A percentile compares a stretch with the other conserved stretches of the same genome.
Conservation (phyloP, 2,113 vertebrate genomes). For the Dinomys branickii region DNA sequence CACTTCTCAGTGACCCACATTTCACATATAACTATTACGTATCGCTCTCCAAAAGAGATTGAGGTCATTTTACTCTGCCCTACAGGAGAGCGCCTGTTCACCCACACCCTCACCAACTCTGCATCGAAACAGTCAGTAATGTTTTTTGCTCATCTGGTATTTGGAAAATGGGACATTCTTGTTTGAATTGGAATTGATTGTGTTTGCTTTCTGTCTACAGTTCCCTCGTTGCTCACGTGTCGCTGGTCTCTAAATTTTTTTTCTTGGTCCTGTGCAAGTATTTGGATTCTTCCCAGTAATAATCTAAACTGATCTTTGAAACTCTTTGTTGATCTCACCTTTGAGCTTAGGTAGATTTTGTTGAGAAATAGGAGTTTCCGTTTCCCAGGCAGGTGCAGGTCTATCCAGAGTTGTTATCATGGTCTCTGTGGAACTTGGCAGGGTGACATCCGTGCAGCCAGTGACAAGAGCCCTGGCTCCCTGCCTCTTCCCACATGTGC, state of each 20-base stretch:
- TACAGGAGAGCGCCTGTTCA: not conserved
- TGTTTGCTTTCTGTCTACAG: not conserved
- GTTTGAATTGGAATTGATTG: not conserved
- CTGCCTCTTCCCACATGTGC: not conserved
- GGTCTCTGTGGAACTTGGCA: not conserved
- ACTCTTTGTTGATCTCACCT: conserved; percentile 22
- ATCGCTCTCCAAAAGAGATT: not conserved
- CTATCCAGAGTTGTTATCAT: not conserved
- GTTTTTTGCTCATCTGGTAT: not conserved
- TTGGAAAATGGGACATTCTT: not conserved
- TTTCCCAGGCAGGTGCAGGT: not conserved
- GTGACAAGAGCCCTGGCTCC: not conserved
- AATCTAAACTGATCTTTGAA: conserved; percentile 7
- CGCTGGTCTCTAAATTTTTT: not conserved
- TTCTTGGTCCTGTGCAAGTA: not conserved
- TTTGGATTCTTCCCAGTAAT: conserved; percentile 4
- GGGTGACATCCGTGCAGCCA: not conserved
- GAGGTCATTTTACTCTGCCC: not conserved
- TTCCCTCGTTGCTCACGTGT: not conserved
- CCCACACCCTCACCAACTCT: not conserved
- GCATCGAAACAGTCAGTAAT: not conserved
- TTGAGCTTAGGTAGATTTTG: conserved; percentile 47
- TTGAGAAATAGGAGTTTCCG: conserved; percentile 12
- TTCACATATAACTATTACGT: not conserved
- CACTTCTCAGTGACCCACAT: not conserved